Conservation (phyloP, 2,113 vertebrate genomes). For the Ctenomys sociabilis region DNA sequence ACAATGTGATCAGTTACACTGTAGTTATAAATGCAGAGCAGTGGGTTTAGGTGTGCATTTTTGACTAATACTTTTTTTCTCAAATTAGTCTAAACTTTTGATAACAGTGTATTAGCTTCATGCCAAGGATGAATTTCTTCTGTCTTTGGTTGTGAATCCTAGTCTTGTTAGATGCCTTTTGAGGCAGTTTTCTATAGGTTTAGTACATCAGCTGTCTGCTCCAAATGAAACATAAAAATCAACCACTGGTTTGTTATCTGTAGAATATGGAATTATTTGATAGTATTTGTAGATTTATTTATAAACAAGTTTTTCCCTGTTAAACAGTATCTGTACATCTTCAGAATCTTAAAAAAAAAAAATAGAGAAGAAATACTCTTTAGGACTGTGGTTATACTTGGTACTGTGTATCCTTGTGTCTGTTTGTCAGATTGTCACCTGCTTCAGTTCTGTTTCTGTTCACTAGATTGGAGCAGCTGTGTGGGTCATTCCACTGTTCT, state of each 20-base stretch:
- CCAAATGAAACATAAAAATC: slow-evolving; percentile 4
- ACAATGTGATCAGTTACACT: neutral
- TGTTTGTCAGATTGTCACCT: neutral
- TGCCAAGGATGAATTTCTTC: neutral
- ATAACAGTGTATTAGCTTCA: neutral
- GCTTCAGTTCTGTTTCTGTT: neutral
- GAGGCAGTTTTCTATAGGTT: neutral
- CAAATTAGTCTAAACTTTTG: neutral
- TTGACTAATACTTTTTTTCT: slow-evolving; percentile 33
- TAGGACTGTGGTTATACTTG: neutral
- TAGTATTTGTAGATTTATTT: neutral
- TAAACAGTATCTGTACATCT: neutral
- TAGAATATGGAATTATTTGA: neutral
- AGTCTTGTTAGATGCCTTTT: slow-evolving; percentile 13
- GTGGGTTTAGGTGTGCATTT: neutral
- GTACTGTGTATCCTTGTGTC: neutral
- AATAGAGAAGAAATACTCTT: neutral
- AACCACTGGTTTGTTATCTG: slow-evolving; percentile 12
- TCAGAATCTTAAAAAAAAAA: slow-evolving; percentile 15
- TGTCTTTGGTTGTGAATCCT: slow-evolving; percentile 26
- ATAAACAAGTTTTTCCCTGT: neutral
- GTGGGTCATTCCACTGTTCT: neutral
- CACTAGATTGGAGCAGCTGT: neutral
- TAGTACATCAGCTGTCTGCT: neutral
- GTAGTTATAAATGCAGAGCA: neutral